Conservation (phyloP, 2,797 vertebrate species). For the Macropodus opercularis region DNA sequence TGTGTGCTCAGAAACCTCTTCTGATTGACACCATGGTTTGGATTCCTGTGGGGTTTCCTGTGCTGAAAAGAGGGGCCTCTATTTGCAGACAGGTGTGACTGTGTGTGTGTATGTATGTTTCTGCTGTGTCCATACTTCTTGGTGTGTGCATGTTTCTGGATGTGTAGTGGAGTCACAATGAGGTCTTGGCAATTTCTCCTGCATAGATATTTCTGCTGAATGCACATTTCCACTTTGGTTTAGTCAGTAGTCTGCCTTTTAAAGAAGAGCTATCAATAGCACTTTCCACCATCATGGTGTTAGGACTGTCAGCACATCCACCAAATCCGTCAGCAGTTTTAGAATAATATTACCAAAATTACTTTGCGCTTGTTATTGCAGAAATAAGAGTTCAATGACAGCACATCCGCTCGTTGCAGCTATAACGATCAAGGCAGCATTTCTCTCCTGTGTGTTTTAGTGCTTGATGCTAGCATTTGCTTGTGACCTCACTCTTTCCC, state of each 20-base stretch:
- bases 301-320: conserved; percentile 69
- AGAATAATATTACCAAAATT: conserved; percentile 61
- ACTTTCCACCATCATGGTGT: conserved; percentile 64
- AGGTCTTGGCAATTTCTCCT: conserved; percentile 57
- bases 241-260: conserved; percentile 65
- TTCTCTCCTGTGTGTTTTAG: conserved; percentile 18
- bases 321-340: conserved; percentile 71
- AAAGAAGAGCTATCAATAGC: conserved; percentile 75
- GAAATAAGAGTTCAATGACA: conserved; percentile 47
- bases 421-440: conserved; percentile 42
- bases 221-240: conserved; percentile 66
- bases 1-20: conserved; percentile 65
- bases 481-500: conserved; percentile 32
- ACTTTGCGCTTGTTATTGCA: conserved; percentile 58
- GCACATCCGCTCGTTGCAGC: conserved; percentile 46
- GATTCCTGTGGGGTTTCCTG: conserved; percentile 78
- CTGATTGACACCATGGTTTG: conserved; percentile 26
- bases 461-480: conserved; percentile 47
- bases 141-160: conserved; percentile 1
- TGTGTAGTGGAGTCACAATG: conserved; percentile 35
- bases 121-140: neutral
- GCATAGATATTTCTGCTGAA: conserved; percentile 76
- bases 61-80: conserved; percentile 48
- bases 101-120: neutral
- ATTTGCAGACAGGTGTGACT: conserved; percentile 46